Conservation (phyloP, 30 jellyfish, hydroid and myxozoan genomes). For the Catostylus mosaicus region DNA sequence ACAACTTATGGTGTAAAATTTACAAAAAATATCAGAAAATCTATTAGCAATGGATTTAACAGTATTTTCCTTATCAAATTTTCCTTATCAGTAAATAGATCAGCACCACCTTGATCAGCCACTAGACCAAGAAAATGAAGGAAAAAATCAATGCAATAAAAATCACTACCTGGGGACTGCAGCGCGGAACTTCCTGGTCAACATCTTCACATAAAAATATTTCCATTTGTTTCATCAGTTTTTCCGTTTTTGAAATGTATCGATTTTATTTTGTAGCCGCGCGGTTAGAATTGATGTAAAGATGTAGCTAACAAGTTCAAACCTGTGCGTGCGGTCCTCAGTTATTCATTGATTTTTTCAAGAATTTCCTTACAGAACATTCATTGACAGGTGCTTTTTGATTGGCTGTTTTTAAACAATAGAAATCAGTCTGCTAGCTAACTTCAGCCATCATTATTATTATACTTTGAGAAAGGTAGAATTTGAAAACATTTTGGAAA, state of each 20-base stretch:
- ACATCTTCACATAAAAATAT: neutral
- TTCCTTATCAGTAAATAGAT: too few species aligned
- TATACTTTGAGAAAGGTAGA: neutral
- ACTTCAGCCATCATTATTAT: neutral
- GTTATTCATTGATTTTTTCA: neutral
- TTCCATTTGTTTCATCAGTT: constrained; percentile 1
- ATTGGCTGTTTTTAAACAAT: neutral
- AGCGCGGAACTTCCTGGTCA: constrained; percentile 12
- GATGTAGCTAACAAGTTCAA: neutral
- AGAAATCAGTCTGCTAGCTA: neutral
- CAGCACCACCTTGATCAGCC: too few species aligned
- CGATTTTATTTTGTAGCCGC: too few species aligned
- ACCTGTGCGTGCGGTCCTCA: neutral
- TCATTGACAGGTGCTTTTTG: neutral
- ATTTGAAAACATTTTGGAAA: too few species aligned
- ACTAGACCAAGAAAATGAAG: too few species aligned
- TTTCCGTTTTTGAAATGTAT: too few species aligned
- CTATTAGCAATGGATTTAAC: too few species aligned
- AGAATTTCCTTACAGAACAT: neutral
- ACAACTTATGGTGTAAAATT: too few species aligned
- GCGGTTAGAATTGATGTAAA: neutral
- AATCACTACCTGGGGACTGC: neutral
- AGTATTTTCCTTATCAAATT: too few species aligned
- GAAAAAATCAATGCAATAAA: too few species aligned
- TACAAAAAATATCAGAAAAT: too few species aligned